These are phyloP conservation scores for Drosophila nasuta DNA, from an alignment of 1,140 invertebrate genomes.

Conservation along the genomic window DNA sequence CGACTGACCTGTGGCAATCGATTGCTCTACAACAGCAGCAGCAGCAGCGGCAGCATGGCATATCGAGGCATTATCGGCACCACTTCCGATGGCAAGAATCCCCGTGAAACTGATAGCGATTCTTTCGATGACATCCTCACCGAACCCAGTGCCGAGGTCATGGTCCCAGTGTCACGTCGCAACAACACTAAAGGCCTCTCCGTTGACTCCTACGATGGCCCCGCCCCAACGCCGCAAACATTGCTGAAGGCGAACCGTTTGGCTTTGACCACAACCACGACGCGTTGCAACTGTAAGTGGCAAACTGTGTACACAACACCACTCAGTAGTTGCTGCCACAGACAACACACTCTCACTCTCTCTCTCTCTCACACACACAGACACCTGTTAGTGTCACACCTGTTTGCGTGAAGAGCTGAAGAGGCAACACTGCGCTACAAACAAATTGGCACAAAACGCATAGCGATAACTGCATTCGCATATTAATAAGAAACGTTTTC, in stretches of 20 bases:
- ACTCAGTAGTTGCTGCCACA: conserved; percentile 1
- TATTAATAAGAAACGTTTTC: no score
- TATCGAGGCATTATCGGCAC: conserved; percentile 66
- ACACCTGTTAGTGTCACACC: not conserved
- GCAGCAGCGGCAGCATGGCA: conserved; percentile 42
- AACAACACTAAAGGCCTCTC: not conserved
- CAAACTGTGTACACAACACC: not conserved
- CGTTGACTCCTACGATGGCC: not conserved
- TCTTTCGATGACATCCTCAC: conserved; percentile 46
- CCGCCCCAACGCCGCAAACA: not conserved
- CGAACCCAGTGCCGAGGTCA: conserved; percentile 5
- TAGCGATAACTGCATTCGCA: no score
- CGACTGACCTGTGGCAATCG: conserved; percentile 2
- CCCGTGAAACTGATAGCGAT: conserved; percentile 38
- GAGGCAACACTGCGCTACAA: conserved; percentile 21
- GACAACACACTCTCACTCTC: not conserved
- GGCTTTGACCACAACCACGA: not conserved
- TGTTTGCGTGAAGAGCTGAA: not conserved
- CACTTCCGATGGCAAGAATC: conserved; percentile 18
- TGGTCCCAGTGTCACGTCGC: not conserved
- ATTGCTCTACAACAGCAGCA: not conserved
- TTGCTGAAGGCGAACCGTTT: not conserved
- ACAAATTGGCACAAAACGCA: not conserved
- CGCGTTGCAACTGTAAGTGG: conserved; percentile 18
- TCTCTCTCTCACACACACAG: not conserved